A percentile compares a stretch with the other conserved stretches of the same genome.
These are phyloP conservation scores for Bedellia somnulentella DNA, from an alignment of 2,888 invertebrate species.

Conservation along the genomic window DNA sequence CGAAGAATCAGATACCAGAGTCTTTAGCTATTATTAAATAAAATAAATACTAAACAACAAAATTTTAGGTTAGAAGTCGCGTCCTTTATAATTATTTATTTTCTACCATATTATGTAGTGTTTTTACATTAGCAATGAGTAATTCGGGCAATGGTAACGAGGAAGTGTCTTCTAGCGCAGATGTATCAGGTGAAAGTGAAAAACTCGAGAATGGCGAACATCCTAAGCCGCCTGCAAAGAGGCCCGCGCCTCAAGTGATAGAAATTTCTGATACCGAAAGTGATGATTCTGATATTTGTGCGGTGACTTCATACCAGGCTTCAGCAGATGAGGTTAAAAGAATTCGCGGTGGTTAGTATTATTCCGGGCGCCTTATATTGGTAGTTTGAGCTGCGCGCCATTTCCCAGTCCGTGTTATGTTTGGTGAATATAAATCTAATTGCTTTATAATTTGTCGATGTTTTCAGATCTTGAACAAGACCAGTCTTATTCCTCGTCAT, in stretches of 20 bases:
- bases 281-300: conserved; percentile 55
- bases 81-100: conserved; percentile 39
- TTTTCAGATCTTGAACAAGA: too few relatives aligned
- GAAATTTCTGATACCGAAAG: conserved; percentile 53
- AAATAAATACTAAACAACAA: too few relatives aligned
- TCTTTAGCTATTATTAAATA: too few relatives aligned
- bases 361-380: conserved; percentile 1
- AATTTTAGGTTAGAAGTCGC: conserved; percentile 23
- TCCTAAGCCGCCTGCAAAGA: conserved; percentile 43
- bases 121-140: conserved; percentile 32
- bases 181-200: conserved; percentile 18
- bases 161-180: conserved; percentile 31
- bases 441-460: too few relatives aligned
- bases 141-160: conserved; percentile 38
- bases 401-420: conserved; percentile 15
- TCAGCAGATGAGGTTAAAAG: conserved; percentile 52
- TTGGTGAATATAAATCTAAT: too few relatives aligned
- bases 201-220: conserved; percentile 16
- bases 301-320: conserved; percentile 51
- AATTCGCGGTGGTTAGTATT: conserved; percentile 43
- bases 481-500: conserved; percentile 31
- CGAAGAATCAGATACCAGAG: too few relatives aligned
- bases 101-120: conserved; percentile 46
- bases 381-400: conserved; percentile 33
- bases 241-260: conserved; percentile 33